Conservation (phyloP, 2,888 invertebrate genomes). For the Erebia palarica region DNA sequence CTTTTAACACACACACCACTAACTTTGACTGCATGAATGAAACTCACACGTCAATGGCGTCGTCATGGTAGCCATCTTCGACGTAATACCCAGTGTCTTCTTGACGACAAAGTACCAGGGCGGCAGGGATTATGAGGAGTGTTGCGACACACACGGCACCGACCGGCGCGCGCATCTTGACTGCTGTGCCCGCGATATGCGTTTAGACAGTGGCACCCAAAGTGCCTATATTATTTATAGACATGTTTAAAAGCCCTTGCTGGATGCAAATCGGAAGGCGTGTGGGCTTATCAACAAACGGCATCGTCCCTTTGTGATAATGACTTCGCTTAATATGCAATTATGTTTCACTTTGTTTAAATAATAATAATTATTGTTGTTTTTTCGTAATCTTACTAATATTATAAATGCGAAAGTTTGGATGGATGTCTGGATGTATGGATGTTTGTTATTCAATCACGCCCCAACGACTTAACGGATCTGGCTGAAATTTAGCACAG, state of each 20-base stretch:
- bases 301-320: slow-evolving; percentile 37
- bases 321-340: slow-evolving; percentile 18
- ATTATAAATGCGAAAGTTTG: no score
- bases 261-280: slow-evolving; percentile 30
- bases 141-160: slow-evolving; percentile 58
- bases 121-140: slow-evolving; percentile 59
- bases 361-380: neutral
- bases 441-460: no score
- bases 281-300: slow-evolving; percentile 38
- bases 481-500: no score
- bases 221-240: slow-evolving; percentile 49
- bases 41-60: slow-evolving; percentile 75
- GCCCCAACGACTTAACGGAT: no score
- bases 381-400: no score
- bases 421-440: no score
- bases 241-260: slow-evolving; percentile 21
- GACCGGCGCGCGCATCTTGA: slow-evolving; percentile 76
- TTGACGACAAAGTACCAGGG: slow-evolving; percentile 65
- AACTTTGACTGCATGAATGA: slow-evolving; percentile 45
- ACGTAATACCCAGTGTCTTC: slow-evolving; percentile 67
- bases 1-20: slow-evolving; percentile 28
- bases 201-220: slow-evolving; percentile 65
- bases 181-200: slow-evolving; percentile 69
- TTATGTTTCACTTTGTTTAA: neutral
- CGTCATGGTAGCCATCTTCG: slow-evolving; percentile 68